Evolutionary conservation across 2,888 invertebrate genomes (phyloP), one percentile per base, ranked within the genome.

Genomic region (Autographa gamma): DNA sequence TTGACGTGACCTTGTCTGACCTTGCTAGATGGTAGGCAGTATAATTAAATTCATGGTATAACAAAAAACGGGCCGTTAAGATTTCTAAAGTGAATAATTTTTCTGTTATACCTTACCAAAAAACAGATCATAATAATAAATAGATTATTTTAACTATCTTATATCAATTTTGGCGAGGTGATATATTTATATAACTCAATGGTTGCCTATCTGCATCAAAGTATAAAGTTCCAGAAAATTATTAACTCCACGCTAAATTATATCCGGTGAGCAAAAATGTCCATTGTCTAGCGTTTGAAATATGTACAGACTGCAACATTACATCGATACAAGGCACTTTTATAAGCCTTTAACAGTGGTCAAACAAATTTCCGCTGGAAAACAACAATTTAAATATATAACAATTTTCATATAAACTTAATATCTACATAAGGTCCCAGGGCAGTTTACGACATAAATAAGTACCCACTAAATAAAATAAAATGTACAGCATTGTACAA

Each of bases 381-480:
- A 48, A 48, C 48, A 48, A 48, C 54, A 56, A 56, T 56, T 56
- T 19, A 56, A 19, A 56, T 41, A 41, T 14, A 58, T 25, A 31
- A 58, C 16, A 31, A 62, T 38, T 32, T 64, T 54, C 59, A 54
- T 52, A 60, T 60, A 9, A 63, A 71, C 43, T 66, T 63, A 60
- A 56, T 52, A 48, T 59, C 34, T 54, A 63, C 13, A n/a, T 60
- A 38, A 68, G 65, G 72, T 68, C 64, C 61, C 61, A 14, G 54
- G 14, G 16, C 34, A 32, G 60, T 64, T 41, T 61, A 72, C 38
- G 63, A 68, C 41, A 62, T 76, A 68, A 64, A 76, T 81, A 81
- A 73, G 81, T 81, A 79, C 71, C 69, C 56, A 66, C 16, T 71
- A 65, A 18, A 66, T 63, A 54, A 65, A 73, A 16, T 31, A 13